Evolutionary conservation across 1,140 invertebrate genomes (phyloP).

Genomic region (Drosophila kikkawai): DNA sequence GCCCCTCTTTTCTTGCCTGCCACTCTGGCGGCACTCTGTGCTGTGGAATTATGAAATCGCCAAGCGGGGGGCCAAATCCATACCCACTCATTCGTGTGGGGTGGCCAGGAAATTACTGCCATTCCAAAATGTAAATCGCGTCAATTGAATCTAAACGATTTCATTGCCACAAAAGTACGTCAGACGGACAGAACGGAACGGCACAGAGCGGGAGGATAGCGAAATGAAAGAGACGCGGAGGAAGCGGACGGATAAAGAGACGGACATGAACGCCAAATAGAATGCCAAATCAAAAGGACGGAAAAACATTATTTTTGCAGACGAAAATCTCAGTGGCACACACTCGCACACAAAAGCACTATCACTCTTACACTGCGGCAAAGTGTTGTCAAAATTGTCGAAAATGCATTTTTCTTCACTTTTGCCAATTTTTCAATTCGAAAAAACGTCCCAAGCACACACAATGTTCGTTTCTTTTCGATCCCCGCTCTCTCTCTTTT

Average conservation of each 20-base stretch:
- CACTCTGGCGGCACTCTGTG: slow-evolving; percentile 16
- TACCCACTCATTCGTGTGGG: slow-evolving; percentile 39
- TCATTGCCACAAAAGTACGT: slow-evolving; percentile 75
- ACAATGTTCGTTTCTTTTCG: slow-evolving; percentile 25
- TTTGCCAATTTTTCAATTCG: slow-evolving; percentile 17
- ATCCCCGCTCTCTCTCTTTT: slow-evolving; percentile 24
- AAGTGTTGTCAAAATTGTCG: slow-evolving; percentile 20
- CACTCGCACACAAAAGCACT: slow-evolving; percentile 13
- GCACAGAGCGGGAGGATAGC: slow-evolving; percentile 9
- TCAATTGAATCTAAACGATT: slow-evolving; percentile 81
- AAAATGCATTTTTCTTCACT: slow-evolving; percentile 38
- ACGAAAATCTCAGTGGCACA: slow-evolving; percentile 25
- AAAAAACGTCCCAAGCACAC: slow-evolving; percentile 19
- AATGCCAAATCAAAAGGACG: slow-evolving; percentile 56
- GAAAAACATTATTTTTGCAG: slow-evolving; percentile 33
- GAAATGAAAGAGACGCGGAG: slow-evolving; percentile 6
- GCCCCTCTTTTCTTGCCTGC: slow-evolving; percentile 18
- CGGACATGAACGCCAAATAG: slow-evolving; percentile 36
- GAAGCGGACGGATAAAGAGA: slow-evolving; percentile 20
- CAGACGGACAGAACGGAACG: slow-evolving; percentile 33
- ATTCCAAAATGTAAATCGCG: slow-evolving; percentile 81
- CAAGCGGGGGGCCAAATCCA: slow-evolving; percentile 48
- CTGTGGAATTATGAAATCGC: slow-evolving; percentile 74
- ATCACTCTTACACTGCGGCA: slow-evolving; percentile 14
- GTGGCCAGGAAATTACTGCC: slow-evolving; percentile 79